Conservation (phyloP, 2,797 vertebrate genomes). For the Xiphorhynchus erythropygius region DNA sequence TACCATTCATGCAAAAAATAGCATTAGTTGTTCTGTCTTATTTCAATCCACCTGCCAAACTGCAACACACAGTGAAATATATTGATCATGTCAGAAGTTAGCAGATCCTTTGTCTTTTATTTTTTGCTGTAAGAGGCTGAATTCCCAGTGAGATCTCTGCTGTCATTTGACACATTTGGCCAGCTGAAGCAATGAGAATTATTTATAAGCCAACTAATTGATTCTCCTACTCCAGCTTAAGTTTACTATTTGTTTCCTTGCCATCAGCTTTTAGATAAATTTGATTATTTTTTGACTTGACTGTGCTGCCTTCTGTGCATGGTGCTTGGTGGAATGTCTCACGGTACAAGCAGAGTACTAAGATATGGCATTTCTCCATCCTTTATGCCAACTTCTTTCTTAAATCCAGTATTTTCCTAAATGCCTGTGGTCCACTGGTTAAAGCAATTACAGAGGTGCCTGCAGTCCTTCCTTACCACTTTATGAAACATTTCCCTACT, state of each 20-base stretch:
- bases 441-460: background rate
- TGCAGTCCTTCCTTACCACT: background rate
- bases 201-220: background rate
- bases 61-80: background rate
- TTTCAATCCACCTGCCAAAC: background rate
- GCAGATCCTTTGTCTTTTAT: background rate
- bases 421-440: slow-evolving; percentile 45
- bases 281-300: background rate
- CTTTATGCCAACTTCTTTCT: background rate
- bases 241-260: background rate
- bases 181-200: background rate
- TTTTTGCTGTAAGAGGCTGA: background rate
- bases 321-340: background rate
- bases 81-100: background rate
- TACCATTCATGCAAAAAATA: background rate
- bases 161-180: background rate
- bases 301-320: background rate
- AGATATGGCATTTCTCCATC: background rate
- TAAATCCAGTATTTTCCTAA: background rate
- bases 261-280: background rate
- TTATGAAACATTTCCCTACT: background rate
- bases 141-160: background rate
- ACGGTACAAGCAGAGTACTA: background rate
- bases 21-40: background rate
- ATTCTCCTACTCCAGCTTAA: background rate